Conservation (phyloP, 2,888 invertebrate species). For the Ernsta delagoae region DNA sequence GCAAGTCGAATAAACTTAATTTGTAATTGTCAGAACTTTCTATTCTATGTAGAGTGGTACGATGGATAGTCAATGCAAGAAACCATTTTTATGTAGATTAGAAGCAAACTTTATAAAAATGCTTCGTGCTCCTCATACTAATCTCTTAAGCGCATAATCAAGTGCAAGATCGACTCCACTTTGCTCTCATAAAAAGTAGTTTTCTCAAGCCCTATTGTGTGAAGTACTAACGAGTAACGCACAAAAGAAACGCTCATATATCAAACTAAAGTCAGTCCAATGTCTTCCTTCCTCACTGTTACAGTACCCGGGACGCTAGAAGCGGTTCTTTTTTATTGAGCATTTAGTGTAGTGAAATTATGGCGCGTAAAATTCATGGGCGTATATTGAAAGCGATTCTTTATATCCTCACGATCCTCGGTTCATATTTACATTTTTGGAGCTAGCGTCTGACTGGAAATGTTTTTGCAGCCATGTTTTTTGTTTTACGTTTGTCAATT, state of each 20-base stretch:
- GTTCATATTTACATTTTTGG: constrained; percentile 43
- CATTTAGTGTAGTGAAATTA: constrained; percentile 73
- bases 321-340: constrained; percentile 76
- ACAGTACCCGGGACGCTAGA: constrained; percentile 69
- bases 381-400: constrained; percentile 32
- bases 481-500: background rate
- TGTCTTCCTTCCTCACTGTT: constrained; percentile 80
- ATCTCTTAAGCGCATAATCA: background rate
- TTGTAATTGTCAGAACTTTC: too few species aligned
- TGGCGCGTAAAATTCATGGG: constrained; percentile 68
- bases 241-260: constrained; percentile 81
- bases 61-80: too few species aligned
- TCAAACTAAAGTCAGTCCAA: constrained; percentile 83
- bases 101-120: too few species aligned
- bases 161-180: constrained; percentile 51
- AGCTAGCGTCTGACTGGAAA: background rate
- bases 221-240: constrained; percentile 75
- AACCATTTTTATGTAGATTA: too few species aligned
- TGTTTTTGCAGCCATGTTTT: background rate
- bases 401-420: constrained; percentile 41
- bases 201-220: constrained; percentile 73
- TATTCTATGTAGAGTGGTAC: too few species aligned
- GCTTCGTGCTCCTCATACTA: background rate
- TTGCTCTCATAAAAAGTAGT: constrained; percentile 43
- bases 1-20: too few species aligned